Evolutionary conservation across 2,888 invertebrate species (phyloP), one percentile per base, ranked within the genome.

Genomic region (Erebia aethiops): DNA sequence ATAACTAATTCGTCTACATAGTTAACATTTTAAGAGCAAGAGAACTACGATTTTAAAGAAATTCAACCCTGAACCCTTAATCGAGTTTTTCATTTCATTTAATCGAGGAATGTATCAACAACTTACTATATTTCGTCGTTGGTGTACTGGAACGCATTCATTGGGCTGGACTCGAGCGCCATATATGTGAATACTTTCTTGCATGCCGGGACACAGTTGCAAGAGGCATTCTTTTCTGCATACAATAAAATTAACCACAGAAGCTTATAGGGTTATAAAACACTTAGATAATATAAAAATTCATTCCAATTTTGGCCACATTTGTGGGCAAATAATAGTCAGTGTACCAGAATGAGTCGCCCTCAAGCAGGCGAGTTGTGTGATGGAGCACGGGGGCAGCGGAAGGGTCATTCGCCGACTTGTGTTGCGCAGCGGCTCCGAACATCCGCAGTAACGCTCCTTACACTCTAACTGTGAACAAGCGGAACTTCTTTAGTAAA

Each of bases 61-160:
- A n/a, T n/a, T n/a, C n/a, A n/a, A n/a, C n/a, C n/a, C n/a, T n/a
- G n/a, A n/a, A n/a, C n/a, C n/a, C n/a, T n/a, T n/a, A n/a, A n/a
- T n/a, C n/a, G n/a, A n/a, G n/a, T n/a, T n/a, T n/a, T n/a, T n/a
- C n/a, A n/a, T n/a, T n/a, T n/a, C n/a, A n/a, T n/a, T n/a, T n/a
- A 26, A 26, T 26, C 26, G 4, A 1, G 26, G 26, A 26, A 26
- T 26, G 26, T 0, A 26, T 26, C 26, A 2, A 26, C 3, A 21
- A 86, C 90, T 88, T 80, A 92, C 92, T 85, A 91, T 35, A 92
- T 76, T 1, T 87, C 84, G 74, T 92, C 88, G n/a, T 83, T 72
- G 0, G 80, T 75, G 49, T 83, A 71, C 0, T 82, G 52, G 1
- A 82, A 66, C 18, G 77, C 77, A 1, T 77, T 79, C 77, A 91